These are phyloP conservation scores for Lithobates pipiens DNA, from an alignment of 2,797 vertebrate species.

Conservation along the genomic window DNA sequence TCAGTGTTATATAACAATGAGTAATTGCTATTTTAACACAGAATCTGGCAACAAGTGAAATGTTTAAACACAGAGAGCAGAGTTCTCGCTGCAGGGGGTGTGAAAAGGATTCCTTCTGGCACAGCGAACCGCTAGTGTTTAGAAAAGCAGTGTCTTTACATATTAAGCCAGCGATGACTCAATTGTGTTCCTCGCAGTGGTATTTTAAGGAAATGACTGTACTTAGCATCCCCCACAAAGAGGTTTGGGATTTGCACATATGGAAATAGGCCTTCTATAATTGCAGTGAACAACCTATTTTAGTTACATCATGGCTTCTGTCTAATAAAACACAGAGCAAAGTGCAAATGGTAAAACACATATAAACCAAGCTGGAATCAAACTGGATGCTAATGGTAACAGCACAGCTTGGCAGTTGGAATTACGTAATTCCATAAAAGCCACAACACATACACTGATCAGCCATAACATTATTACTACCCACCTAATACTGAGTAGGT, in stretches of 20 bases:
- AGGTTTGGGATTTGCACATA: neutral
- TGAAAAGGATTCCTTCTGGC: conserved; percentile 39
- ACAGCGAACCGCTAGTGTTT: conserved; percentile 20
- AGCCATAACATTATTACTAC: too few species aligned
- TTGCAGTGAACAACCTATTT: neutral
- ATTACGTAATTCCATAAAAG: too few species aligned
- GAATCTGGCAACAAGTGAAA: conserved; percentile 46
- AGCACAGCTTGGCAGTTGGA: too few species aligned
- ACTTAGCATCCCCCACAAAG: conserved; percentile 1
- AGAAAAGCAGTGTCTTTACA: conserved; percentile 14
- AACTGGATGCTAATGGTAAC: too few species aligned
- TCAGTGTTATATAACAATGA: conserved; percentile 54
- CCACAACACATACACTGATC: too few species aligned
- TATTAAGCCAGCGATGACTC: conserved; percentile 37
- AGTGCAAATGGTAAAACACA: too few species aligned
- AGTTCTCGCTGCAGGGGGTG: conserved; percentile 34
- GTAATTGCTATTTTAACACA: conserved; percentile 52
- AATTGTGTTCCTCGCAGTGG: conserved; percentile 21
- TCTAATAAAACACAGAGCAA: neutral
- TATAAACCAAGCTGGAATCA: too few species aligned
- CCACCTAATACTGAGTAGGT: too few species aligned
- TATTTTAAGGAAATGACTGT: conserved; percentile 17
- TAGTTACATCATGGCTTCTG: neutral
- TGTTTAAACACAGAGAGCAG: conserved; percentile 49
- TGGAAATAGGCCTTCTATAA: neutral